Conservation (phyloP, 64 coral and sea anemone genomes). For the Montipora capricornis region DNA sequence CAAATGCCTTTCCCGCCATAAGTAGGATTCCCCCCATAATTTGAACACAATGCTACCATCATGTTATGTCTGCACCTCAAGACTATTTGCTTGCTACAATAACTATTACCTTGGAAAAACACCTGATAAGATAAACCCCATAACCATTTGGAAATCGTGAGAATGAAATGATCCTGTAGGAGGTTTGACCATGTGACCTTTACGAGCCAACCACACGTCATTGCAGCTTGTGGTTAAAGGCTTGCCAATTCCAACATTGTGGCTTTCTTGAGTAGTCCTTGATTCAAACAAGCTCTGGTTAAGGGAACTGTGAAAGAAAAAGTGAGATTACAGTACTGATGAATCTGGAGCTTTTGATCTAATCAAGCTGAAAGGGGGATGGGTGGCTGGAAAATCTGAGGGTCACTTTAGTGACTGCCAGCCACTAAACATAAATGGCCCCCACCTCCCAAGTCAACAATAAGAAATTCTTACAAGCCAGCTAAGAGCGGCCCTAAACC, state of each 20-base stretch:
- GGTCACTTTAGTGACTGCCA: too few species aligned
- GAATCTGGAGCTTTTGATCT: too few species aligned
- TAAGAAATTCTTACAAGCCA: too few species aligned
- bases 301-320: background rate
- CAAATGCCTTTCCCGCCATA: too few species aligned
- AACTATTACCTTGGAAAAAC: slow-evolving; percentile 72
- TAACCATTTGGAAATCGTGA: slow-evolving; percentile 95
- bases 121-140: slow-evolving; percentile 86
- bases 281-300: slow-evolving; percentile 43
- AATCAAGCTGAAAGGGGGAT: too few species aligned
- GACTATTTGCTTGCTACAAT: background rate
- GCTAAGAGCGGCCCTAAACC: too few species aligned
- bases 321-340: background rate
- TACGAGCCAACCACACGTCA: slow-evolving; percentile 91
- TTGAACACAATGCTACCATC: too few species aligned
- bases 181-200: slow-evolving; percentile 87
- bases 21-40: too few species aligned
- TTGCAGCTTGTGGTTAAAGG: slow-evolving; percentile 79
- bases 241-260: slow-evolving; percentile 6
- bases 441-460: too few species aligned
- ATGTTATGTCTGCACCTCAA: background rate
- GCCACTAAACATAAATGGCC: too few species aligned
- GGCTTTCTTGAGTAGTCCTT: background rate
- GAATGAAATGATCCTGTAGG: slow-evolving; percentile 96
- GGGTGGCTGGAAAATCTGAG: too few species aligned